Base-by-base conservation (phyloP, 2,888 invertebrate genomes). In the Serripes groenlandicus region DNA sequence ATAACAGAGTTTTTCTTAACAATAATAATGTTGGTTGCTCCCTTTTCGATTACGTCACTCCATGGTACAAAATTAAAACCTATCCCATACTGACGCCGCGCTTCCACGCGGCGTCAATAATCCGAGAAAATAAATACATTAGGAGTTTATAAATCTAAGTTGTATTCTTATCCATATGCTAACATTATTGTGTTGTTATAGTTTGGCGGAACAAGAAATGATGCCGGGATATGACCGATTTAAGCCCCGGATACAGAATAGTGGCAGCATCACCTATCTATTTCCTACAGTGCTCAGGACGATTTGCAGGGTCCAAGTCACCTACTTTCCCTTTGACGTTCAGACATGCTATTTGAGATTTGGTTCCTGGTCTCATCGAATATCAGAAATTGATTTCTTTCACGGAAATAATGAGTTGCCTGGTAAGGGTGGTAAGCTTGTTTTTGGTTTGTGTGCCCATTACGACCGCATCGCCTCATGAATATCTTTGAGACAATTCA, bases 271-370 rank as follows among this genome's bases (percentile, higher is more conserved):
- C 1, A 95, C 95, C 88, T 96, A 95, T 95, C 95, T 95, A 7
- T 95, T 95, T 21, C 96, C 96, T 30, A 95, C 95, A 35, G 95
- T 95, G 82, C 93, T 96, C 21, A 93, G 95, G 42, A 95, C 95
- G 80, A 94, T 95, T 26, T 96, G 96, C 89, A 95, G 94, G 72
- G 95, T 96, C 7, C 91, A 92, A 80, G 94, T 94, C 78, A 95
- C 95, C 15, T 95, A 95, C 88, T 96, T 96, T 90, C 96, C 96
- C 1, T 69, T 69, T 49, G 69, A 69, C 30, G 52, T 52, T 37
- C 69, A 69, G 69, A 69, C 28, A 3, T 69, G 69, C 32, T 28
- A 42, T 1, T 71, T 86, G 3, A 78, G 37, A 7, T 81, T 86
- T 30, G 86, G 86, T 1, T 83, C 86, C 0, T 86, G 86, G 86